Base-by-base conservation (phyloP, 2,888 invertebrate species). In the Stenurella melanura region DNA sequence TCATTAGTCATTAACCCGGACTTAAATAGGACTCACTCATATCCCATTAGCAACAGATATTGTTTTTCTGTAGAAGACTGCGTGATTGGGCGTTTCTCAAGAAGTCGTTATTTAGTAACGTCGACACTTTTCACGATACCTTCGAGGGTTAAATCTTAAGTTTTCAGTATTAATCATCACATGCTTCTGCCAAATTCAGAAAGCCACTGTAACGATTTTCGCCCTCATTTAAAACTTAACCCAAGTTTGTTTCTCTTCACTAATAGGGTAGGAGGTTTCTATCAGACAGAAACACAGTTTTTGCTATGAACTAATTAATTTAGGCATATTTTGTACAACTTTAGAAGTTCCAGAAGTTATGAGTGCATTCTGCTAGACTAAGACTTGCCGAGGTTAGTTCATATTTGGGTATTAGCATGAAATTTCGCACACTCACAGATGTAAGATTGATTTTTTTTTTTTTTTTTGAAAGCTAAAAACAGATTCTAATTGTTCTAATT, bases 181-280 rank as follows among this genome's bases (percentile, higher is more conserved):
- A 42, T 1, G 50, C n/a, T 17, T 50, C 50, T 50, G 50, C n/a
- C 50, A 50, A n/a, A 50, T 50, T 50, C 50, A 50, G 12, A 50
- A 50, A 50, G 1, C 12, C 12, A 15, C 15, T n/a, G 50, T 50
- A 50, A n/a, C 50, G 50, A 50, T 50, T n/a, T 50, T 50, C 50
- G 50, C 50, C n/a, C n/a, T 15, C n/a, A 50, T n/a, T 50, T 50
- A n/a, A 50, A 50, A 50, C n/a, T 50, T 50, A 42, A 50, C 50
- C n/a, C 50, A 50, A 50, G 50, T 50, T 50, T 50, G n/a, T n/a
- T n/a, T 50, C 42, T 15, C 50, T 50, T 50, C 7, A 6, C 50
- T 50, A 50, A 50, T 50, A 50, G 50, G 50, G 50, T 17, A 50
- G 6, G 42, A 15, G 42, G 12, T 7, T 34, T 34, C 12, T 42